These are phyloP conservation scores for Netelia inedita DNA, from an alignment of 2,888 invertebrate genomes.

Conservation along the genomic window DNA sequence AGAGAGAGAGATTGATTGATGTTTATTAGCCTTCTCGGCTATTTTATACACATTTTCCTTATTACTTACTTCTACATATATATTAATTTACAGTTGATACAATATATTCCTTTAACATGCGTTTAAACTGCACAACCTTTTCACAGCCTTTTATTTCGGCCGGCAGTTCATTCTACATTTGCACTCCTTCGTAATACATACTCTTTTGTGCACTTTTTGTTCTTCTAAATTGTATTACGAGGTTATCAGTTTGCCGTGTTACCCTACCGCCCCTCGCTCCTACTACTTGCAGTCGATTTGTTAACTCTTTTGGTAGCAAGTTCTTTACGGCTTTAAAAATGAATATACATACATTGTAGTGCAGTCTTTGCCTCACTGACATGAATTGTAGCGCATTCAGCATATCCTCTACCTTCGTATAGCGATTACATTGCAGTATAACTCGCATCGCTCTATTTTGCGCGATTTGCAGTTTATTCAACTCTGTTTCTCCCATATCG, in stretches of 20 bases:
- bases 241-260: neutral
- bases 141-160: conserved; percentile 3
- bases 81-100: neutral
- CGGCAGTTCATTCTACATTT: neutral
- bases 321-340: conserved; percentile 49
- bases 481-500: conserved; percentile 49
- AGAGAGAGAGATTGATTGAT: conserved; percentile 6
- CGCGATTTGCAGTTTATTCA: conserved; percentile 33
- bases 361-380: conserved; percentile 14
- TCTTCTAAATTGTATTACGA: neutral
- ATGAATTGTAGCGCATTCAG: conserved; percentile 17
- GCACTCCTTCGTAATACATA: neutral
- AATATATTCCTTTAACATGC: neutral
- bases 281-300: conserved; percentile 48
- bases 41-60: neutral
- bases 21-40: neutral
- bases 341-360: conserved; percentile 26
- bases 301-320: conserved; percentile 51
- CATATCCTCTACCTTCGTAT: conserved; percentile 6
- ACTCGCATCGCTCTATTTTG: conserved; percentile 22
- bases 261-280: conserved; percentile 11
- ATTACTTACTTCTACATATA: neutral
- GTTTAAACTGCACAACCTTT: neutral
- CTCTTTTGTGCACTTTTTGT: neutral
- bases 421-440: neutral